Evolutionary conservation across 2,888 invertebrate genomes (phyloP), one percentile per base, ranked within the genome.

Genomic region (Lacanobia wlatinum): DNA sequence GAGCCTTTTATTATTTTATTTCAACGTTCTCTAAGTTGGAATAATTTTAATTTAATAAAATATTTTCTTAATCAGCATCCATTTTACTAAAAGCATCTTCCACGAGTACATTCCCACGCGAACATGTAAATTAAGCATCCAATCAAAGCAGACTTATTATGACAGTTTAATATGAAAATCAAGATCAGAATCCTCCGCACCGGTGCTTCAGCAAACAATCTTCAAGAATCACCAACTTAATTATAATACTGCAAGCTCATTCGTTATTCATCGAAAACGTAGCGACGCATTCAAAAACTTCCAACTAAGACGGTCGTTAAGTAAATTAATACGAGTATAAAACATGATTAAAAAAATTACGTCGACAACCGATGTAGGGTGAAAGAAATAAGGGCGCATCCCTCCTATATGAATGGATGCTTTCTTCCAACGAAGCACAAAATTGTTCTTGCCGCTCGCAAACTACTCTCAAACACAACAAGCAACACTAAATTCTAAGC

Each of bases 281-380:
- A 90, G 80, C 89, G 90, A 90, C 83, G 91, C 92, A 92, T 92
- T 88, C 91, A 89, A 92, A 93, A 92, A 89, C 89, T 88, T 90
- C 87, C 87, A 84, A 88, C 92, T 93, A 92, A 94, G 94, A 91
- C 85, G 90, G 90, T 94, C 94, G 94, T 96, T 96, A 95, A 95
- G 92, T 94, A 95, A 96, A 96, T 96, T 95, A 96, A 96, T 96
- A 94, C 92, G 93, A 92, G 91, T 93, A 96, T 96, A 96, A 96
- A 96, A 90, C 93, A 96, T 95, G 96, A 96, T 96, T 96, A 95
- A 96, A 96, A 96, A 96, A 95, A 96, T 95, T 95, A 95, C 94
- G 90, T 87, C 92, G 92, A 94, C 94, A 92, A 88, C 89, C 88
- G 85, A 87, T 87, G 87, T 89, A 90, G 90, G 91, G 85, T 73